A percentile compares a stretch with the other conserved stretches of the same genome.
Evolutionary conservation across 2,888 invertebrate genomes (phyloP).

Genomic region (Pristionchus mayeri): DNA sequence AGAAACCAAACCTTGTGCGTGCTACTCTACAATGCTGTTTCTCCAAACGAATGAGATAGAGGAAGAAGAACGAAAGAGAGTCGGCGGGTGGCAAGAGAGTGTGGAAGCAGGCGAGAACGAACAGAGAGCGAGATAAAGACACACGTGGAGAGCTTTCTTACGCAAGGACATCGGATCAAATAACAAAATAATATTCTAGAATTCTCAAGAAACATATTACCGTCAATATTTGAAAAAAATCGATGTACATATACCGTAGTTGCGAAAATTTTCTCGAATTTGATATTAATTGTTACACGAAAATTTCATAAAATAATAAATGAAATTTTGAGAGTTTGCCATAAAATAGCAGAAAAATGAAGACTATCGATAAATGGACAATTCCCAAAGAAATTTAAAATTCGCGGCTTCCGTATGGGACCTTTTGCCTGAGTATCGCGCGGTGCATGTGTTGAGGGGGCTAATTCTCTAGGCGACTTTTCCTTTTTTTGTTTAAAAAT

Average conservation of each 20-base stretch:
- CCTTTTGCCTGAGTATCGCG: conserved; percentile 22
- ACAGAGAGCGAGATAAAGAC: conserved; percentile 44
- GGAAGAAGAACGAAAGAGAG: conserved; percentile 40
- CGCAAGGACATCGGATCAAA: not conserved
- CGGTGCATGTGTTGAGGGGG: not conserved
- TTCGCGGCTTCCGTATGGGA: not conserved
- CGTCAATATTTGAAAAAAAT: too few species aligned
- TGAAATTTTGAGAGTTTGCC: not conserved
- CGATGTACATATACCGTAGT: too few species aligned
- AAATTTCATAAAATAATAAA: not conserved
- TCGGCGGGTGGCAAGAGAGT: conserved; percentile 37
- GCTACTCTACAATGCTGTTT: conserved; percentile 13
- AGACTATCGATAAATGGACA: not conserved
- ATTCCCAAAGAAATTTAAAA: not conserved
- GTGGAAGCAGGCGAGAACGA: conserved; percentile 1
- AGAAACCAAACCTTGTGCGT: not conserved
- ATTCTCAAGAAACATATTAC: too few species aligned
- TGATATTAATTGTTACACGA: not conserved
- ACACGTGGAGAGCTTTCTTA: conserved; percentile 48
- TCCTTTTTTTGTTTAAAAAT: conserved; percentile 27
- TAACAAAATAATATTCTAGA: not conserved
- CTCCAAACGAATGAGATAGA: conserved; percentile 32
- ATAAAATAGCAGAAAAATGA: not conserved
- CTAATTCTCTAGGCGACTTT: conserved; percentile 9
- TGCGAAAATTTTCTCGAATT: too few species aligned